Evolutionary conservation across 30 jellyfish, hydroid and myxozoan genomes (phyloP), one percentile per base, ranked within the genome.

Genomic region (Pseudorhiza aurosa): DNA sequence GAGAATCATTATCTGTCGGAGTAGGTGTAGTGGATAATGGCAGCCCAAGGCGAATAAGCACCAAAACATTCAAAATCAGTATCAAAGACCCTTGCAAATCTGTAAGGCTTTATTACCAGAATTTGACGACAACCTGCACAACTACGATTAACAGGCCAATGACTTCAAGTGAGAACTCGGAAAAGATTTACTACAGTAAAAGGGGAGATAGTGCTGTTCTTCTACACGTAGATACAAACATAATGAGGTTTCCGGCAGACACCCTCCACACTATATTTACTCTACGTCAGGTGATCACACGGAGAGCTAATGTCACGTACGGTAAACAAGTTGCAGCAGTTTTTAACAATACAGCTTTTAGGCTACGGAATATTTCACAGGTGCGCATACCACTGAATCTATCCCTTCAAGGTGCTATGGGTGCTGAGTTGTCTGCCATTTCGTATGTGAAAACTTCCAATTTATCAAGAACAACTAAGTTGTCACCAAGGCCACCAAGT

Each of bases 21-120:
- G 91, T 63, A 8, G 65, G 32, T 36, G 91, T 45, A 0, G 31
- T 65, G 10, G 91, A 80, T 28, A 50, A 58, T 32, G 91, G 91
- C 26, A 64, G n/a, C 21, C 91, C 91, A 14, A 80, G 81, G 31
- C 63, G 82, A 53, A 19, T 22, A 33, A 35, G 53, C 58, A 26
- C 45, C 24, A 40, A 40, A 44, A 33, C 25, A 19, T 64, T 80
- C 35, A 51, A 60, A 1, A 37, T 80, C 6, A 65, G 56, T 28
- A 25, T 65, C 12, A 15, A 21, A 2, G 84, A 80, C 36, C 91
- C 83, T 49, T 80, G 91, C 69, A 45, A 22, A 57, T 8, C 9
- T 21, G 77, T 69, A 14, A 56, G n/a, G 36, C 26, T 18, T 24
- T 32, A 17, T 7, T 80, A 80, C 31, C 46, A 9, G 19, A 0